A percentile compares a stretch with the other conserved stretches of the same genome.
Evolutionary conservation across 2,113 vertebrate genomes (phyloP).

Genomic region (Xenus cinereus): DNA sequence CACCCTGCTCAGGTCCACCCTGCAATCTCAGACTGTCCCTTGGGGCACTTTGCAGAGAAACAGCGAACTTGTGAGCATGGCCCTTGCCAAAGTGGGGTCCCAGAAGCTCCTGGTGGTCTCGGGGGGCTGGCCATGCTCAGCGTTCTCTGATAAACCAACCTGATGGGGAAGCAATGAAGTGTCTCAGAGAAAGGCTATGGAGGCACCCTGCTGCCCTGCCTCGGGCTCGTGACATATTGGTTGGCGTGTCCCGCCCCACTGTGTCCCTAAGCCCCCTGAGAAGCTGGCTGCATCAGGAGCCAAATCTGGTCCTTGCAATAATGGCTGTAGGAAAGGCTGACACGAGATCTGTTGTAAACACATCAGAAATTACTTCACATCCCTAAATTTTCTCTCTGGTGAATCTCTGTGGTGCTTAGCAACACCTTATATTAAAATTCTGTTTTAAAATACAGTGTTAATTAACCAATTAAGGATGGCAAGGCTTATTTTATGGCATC

Average conservation of each 20-base stretch:
- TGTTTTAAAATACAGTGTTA: slow-evolving; percentile 30
- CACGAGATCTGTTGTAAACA: background rate
- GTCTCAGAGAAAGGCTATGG: background rate
- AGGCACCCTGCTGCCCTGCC: too few species aligned
- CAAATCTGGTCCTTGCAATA: background rate
- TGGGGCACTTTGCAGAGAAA: background rate
- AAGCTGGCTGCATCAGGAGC: background rate
- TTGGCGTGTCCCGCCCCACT: background rate
- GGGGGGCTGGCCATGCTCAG: accelerated
- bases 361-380: background rate
- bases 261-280: accelerated
- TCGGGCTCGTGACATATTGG: accelerated
- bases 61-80: accelerated
- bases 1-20: background rate
- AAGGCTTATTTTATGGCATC: slow-evolving; percentile 41
- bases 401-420: background rate
- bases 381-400: background rate
- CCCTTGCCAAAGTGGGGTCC: background rate
- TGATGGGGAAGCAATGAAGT: background rate
- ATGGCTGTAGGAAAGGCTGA: background rate
- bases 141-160: background rate
- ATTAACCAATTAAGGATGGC: slow-evolving; percentile 43
- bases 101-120: background rate
- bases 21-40: background rate
- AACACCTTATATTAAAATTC: slow-evolving; percentile 8